Conservation (phyloP, 2,113 vertebrate species). For the Burhinus bistriatus region DNA sequence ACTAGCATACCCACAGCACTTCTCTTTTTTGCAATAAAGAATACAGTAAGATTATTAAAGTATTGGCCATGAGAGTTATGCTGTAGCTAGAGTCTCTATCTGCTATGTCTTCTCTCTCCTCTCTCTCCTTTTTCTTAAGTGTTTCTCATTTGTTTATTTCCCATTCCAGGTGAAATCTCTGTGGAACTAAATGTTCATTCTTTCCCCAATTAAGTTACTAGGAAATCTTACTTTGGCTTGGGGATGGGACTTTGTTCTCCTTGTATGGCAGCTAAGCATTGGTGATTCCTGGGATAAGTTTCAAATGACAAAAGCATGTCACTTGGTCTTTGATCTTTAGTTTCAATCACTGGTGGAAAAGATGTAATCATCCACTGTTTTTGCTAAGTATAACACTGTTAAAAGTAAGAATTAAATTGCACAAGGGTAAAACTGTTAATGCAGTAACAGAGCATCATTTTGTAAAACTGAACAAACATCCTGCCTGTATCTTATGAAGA, state of each 20-base stretch:
- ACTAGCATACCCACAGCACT: not conserved
- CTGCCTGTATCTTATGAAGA: constrained; percentile 8
- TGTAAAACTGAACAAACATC: constrained; percentile 45
- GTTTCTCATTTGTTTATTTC: not conserved
- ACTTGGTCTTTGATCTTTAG: not conserved
- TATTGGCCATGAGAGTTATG: not conserved
- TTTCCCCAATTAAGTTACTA: not conserved
- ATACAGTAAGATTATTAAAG: not conserved
- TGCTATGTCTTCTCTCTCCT: not conserved
- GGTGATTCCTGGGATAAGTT: not conserved
- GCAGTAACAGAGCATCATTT: not conserved
- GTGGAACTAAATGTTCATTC: not conserved
- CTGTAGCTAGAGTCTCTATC: not conserved
- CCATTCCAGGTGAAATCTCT: not conserved
- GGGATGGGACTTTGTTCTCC: not conserved
- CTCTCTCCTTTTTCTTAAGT: not conserved
- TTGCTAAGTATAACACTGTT: not conserved
- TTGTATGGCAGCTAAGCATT: not conserved
- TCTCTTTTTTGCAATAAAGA: not conserved
- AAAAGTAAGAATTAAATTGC: not conserved
- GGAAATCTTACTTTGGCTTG: not conserved
- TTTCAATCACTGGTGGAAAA: not conserved
- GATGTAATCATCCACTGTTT: not conserved
- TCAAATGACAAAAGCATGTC: not conserved
- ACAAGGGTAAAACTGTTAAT: not conserved